Conservation (phyloP, 2,797 vertebrate species). For the Astyanax mexicanus region DNA sequence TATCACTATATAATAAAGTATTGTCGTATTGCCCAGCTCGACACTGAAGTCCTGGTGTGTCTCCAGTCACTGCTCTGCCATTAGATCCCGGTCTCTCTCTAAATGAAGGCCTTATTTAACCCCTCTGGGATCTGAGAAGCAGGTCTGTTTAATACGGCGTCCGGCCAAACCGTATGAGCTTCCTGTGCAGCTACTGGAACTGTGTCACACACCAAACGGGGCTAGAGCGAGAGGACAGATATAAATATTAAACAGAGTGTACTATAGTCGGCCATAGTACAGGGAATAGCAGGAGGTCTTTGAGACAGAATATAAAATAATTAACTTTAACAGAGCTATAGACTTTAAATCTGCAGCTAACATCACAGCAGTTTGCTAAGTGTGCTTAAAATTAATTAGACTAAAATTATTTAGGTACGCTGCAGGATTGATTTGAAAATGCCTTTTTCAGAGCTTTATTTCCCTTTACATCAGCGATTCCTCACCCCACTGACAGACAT, state of each 20-base stretch:
- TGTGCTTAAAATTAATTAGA: not conserved
- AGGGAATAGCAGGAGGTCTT: not conserved
- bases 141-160: conserved; percentile 45
- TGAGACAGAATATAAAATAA: not conserved
- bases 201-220: conserved; percentile 56
- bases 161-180: conserved; percentile 32
- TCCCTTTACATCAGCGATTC: not conserved
- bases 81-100: conserved; percentile 33
- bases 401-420: not conserved
- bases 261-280: conserved; percentile 8
- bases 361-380: conserved; percentile 2
- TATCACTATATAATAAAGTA: no score
- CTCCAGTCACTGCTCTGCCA: conserved; percentile 18
- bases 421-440: not conserved
- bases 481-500: not conserved
- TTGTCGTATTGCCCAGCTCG: not conserved
- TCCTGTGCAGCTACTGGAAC: conserved; percentile 43
- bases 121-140: conserved; percentile 40
- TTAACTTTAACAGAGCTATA: not conserved
- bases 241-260: conserved; percentile 30
- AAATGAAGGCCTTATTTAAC: conserved; percentile 42
- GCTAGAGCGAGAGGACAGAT: conserved; percentile 40
- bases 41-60: not conserved
- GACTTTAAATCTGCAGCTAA: not conserved
- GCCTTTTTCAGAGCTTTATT: not conserved